Evolutionary conservation across 2,113 vertebrate species (phyloP), one percentile per base, ranked within the genome.

Genomic region (Gasterosteus aculeatus): DNA sequence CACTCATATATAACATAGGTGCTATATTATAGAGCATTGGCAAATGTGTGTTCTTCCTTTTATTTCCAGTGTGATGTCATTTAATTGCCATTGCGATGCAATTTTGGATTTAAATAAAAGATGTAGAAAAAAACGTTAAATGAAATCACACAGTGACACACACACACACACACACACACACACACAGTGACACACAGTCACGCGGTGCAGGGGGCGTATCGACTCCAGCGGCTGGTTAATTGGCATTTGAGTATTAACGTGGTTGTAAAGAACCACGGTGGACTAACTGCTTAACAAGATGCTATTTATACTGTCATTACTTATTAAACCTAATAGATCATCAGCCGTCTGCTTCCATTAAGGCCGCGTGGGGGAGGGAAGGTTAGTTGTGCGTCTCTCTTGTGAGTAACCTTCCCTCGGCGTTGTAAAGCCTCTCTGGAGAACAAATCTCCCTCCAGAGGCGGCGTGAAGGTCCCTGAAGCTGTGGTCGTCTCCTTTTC

Each of bases 221-320:
- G 81, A 81, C 81, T 77, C 29, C 73, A 41, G 68, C 60, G 78
- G 85, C 75, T 83, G 80, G 59, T 86, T 91, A 88, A 92, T 90
- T 91, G 82, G 62, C 82, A 85, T 89, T 84, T 86, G 65, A 75
- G 75, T 87, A 89, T 86, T 88, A 89, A 92, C 85, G 82, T 91
- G 85, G 76, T 83, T 83, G 80, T 91, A 86, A 88, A 87, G 71
- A 85, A 87, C 73, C 85, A 74, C 83, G 72, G 81, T 83, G 85
- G 85, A 86, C 81, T 86, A 84, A 85, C 81, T 62, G 69, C 81
- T 84, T 92, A 91, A 92, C 89, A 87, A 89, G 77, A 87, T 82
- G 88, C 82, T 86, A 82, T 91, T 89, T 85, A 92, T 85, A 59
- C 70, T 72, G 87, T 87, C 87, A 81, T 90, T 86, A 86, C 83